Conservation (phyloP, 2,888 invertebrate species). For the Byasa hedistus region DNA sequence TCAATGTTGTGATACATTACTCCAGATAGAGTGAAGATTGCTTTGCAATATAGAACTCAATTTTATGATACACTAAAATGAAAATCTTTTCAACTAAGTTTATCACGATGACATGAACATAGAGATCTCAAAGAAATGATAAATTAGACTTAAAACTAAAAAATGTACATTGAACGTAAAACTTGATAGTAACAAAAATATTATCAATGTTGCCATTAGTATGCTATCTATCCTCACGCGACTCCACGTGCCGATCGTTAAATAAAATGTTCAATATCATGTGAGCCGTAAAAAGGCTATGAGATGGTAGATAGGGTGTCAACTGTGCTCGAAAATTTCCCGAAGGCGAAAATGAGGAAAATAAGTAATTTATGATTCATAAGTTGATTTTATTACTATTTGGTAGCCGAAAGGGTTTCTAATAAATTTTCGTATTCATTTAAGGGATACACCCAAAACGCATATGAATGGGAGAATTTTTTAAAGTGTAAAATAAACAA, state of each 20-base stretch:
- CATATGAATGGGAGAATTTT: too few species aligned
- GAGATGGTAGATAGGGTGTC: slow-evolving; percentile 59
- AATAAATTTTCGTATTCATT: too few species aligned
- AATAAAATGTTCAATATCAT: slow-evolving; percentile 59
- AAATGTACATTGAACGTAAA: neutral
- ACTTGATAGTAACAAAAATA: slow-evolving; percentile 36
- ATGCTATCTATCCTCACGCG: slow-evolving; percentile 41
- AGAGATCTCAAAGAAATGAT: neutral
- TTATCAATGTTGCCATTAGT: slow-evolving; percentile 45
- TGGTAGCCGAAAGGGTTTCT: neutral
- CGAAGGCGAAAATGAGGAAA: slow-evolving; percentile 49
- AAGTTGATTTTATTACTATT: slow-evolving; percentile 50
- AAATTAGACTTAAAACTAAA: neutral
- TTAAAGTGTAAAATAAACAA: too few species aligned
- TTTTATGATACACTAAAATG: slow-evolving; percentile 8
- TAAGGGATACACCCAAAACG: too few species aligned
- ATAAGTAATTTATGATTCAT: slow-evolving; percentile 53
- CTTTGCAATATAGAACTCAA: slow-evolving; percentile 19
- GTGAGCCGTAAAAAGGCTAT: slow-evolving; percentile 55
- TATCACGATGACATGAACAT: neutral
- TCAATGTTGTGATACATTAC: slow-evolving; percentile 30
- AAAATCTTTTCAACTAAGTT: neutral
- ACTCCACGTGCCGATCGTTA: slow-evolving; percentile 53
- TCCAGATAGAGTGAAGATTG: slow-evolving; percentile 28
- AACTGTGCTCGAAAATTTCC: slow-evolving; percentile 55